Evolutionary conservation across 2,888 invertebrate species (phyloP).

Genomic region (Coecobrya sp.): DNA sequence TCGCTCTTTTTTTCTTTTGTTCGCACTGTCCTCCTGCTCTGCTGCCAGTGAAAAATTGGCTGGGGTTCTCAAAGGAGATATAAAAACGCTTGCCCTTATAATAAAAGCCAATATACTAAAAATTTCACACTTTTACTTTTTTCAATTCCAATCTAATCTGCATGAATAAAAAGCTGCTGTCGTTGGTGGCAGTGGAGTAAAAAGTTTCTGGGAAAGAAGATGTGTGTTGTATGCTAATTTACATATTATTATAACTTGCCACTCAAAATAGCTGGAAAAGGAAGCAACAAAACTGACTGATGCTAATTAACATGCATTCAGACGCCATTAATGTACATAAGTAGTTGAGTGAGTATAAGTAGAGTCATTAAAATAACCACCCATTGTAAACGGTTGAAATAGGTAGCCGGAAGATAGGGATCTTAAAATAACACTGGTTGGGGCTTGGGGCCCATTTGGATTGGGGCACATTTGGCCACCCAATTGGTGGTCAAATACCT

Average conservation of each 20-base stretch:
- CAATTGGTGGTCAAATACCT: too few relatives aligned
- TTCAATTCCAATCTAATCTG: slow-evolving; percentile 40
- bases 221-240: not conserved
- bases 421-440: too few relatives aligned
- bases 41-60: slow-evolving; percentile 28
- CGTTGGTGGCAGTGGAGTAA: too few relatives aligned
- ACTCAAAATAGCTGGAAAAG: not conserved
- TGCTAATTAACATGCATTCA: slow-evolving; percentile 53
- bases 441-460: too few relatives aligned
- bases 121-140: not conserved
- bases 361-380: slow-evolving; percentile 35
- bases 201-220: not conserved
- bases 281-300: too few relatives aligned
- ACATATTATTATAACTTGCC: not conserved
- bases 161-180: not conserved
- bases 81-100: slow-evolving; percentile 1
- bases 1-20: slow-evolving; percentile 33
- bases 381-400: too few relatives aligned
- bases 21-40: not conserved
- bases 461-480: too few relatives aligned
- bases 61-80: slow-evolving; percentile 25
- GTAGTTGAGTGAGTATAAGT: not conserved
- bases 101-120: slow-evolving; percentile 51
- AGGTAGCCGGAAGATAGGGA: too few relatives aligned
- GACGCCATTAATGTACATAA: slow-evolving; percentile 7